Conservation (phyloP, 2,797 vertebrate species). For the Peromyscus melanophrys region DNA sequence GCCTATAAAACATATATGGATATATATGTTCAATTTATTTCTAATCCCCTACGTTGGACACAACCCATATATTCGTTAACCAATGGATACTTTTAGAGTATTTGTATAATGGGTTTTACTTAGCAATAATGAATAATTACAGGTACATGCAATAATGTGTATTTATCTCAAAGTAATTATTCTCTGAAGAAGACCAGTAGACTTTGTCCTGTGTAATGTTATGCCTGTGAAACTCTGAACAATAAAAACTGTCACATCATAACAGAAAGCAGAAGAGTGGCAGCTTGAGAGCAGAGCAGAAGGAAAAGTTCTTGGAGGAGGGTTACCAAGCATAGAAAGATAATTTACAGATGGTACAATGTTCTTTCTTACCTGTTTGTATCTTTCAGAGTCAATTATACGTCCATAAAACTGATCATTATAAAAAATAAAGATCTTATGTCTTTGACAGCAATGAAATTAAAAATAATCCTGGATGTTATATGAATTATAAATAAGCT, state of each 20-base stretch:
- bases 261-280: neutral
- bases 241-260: neutral
- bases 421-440: neutral
- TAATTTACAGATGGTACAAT: neutral
- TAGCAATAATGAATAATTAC: neutral
- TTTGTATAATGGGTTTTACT: neutral
- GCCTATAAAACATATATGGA: neutral
- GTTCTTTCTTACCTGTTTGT: neutral
- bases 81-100: neutral
- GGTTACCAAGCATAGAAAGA: neutral
- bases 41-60: neutral
- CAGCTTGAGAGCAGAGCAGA: neutral
- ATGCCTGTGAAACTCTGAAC: neutral
- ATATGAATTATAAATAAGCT: slow-evolving; percentile 14
- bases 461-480: neutral
- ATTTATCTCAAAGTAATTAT: neutral
- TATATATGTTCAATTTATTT: neutral
- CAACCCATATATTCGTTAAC: neutral
- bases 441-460: neutral
- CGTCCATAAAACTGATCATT: neutral
- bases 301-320: neutral
- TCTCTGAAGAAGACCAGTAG: neutral
- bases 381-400: neutral
- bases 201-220: neutral
- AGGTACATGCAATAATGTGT: neutral